Conservation (phyloP, 2,888 invertebrate species). For the Ptychoptera albimana region DNA sequence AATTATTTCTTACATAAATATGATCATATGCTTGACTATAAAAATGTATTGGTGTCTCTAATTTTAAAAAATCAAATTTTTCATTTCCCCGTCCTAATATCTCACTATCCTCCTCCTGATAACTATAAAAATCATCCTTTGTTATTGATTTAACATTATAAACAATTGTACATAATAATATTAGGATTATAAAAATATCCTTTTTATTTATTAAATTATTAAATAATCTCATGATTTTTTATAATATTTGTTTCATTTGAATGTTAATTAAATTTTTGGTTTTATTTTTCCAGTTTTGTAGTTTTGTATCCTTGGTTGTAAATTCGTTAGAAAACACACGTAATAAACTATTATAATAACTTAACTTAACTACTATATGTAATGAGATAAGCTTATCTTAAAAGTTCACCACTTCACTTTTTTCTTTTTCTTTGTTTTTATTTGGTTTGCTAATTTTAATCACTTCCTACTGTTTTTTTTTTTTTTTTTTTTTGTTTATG, state of each 20-base stretch:
- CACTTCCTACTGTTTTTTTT: not conserved
- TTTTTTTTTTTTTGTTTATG: not conserved
- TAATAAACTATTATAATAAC: not conserved
- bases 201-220: not conserved
- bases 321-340: too few relatives aligned
- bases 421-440: not conserved
- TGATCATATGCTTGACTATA: slow-evolving; percentile 59
- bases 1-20: slow-evolving; percentile 59
- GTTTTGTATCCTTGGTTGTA: not conserved
- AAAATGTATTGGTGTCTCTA: slow-evolving; percentile 50
- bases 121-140: slow-evolving; percentile 7
- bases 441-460: not conserved
- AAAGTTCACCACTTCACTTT: too few relatives aligned
- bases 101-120: slow-evolving; percentile 8
- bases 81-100: slow-evolving; percentile 24
- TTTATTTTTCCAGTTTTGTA: not conserved
- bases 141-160: not conserved
- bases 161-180: not conserved
- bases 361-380: too few relatives aligned
- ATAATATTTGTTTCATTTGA: not conserved
- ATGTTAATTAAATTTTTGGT: not conserved
- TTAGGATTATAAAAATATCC: not conserved
- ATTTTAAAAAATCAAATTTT: slow-evolving; percentile 19
- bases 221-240: not conserved
- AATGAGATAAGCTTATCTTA: too few relatives aligned